phyloP scores from a whole-genome alignment of 1,140 invertebrate genomes.

The Leptopilina boulardi region DNA sequence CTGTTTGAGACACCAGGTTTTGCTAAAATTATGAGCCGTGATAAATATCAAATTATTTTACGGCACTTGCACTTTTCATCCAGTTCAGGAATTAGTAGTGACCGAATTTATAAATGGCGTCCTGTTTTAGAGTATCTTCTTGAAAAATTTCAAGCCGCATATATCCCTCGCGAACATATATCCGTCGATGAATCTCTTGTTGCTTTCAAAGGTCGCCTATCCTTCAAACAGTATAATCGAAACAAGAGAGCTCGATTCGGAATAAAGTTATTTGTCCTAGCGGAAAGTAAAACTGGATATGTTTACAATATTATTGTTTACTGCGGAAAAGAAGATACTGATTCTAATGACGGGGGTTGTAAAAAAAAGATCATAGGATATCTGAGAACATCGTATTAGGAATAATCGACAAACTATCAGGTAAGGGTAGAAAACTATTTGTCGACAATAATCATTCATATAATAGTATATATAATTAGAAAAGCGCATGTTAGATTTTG shows the following conservation, averaged over 20 bases:
- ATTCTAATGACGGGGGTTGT: not conserved
- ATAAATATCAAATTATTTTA: conserved; percentile 40
- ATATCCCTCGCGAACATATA: conserved; percentile 37
- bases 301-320: not conserved
- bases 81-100: conserved; percentile 8
- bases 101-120: conserved; percentile 46
- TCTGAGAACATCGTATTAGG: not conserved
- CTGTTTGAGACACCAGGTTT: conserved; percentile 49
- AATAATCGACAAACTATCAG: not conserved
- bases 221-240: conserved; percentile 46
- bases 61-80: conserved; percentile 46
- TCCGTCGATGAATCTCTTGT: conserved; percentile 45
- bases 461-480: no score
- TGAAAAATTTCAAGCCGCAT: conserved; percentile 40
- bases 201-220: conserved; percentile 46
- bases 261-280: conserved; percentile 45
- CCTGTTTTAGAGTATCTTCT: conserved; percentile 42
- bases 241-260: conserved; percentile 43
- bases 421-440: not conserved
- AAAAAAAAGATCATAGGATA: not conserved
- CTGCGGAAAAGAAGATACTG: not conserved
- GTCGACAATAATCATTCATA: no score
- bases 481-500: no score
- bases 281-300: conserved; percentile 40
- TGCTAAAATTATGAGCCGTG: conserved; percentile 40